These are phyloP conservation scores for Stomorhina lunata DNA, from an alignment of 2,888 invertebrate species.

Conservation along the genomic window DNA sequence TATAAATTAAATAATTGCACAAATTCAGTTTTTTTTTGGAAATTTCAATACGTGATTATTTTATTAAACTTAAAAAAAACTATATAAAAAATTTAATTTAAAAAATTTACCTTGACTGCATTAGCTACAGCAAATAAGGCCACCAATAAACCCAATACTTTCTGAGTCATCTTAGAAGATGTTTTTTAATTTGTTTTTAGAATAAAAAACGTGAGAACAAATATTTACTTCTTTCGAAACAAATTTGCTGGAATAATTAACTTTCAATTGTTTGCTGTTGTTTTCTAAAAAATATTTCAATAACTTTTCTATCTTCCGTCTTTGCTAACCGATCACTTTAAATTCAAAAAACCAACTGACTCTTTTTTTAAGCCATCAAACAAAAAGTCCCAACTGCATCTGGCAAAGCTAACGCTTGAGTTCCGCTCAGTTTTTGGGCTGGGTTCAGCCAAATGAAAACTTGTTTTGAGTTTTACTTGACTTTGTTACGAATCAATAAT, in stretches of 20 bases:
- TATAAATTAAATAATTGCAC: no score
- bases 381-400: conserved; percentile 20
- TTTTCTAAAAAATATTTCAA: neutral
- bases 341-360: conserved; percentile 44
- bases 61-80: conserved; percentile 17
- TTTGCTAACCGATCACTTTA: conserved; percentile 50
- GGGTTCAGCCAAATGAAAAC: conserved; percentile 58
- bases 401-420: conserved; percentile 21
- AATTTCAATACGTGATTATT: conserved; percentile 25
- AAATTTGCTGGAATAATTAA: conserved; percentile 2
- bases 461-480: conserved; percentile 53
- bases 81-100: neutral
- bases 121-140: conserved; percentile 70
- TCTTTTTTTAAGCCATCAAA: conserved; percentile 45
- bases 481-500: conserved; percentile 2
- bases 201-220: no score
- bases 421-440: conserved; percentile 53
- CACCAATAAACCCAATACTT: conserved; percentile 69
- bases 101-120: conserved; percentile 71
- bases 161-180: conserved; percentile 67
- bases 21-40: no score
- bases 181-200: conserved; percentile 18
- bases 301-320: neutral
- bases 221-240: conserved; percentile 1
- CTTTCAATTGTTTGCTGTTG: conserved; percentile 1